phyloP scores from a whole-genome alignment of 2,113 vertebrate species.

The Phyllostomus hastatus region DNA sequence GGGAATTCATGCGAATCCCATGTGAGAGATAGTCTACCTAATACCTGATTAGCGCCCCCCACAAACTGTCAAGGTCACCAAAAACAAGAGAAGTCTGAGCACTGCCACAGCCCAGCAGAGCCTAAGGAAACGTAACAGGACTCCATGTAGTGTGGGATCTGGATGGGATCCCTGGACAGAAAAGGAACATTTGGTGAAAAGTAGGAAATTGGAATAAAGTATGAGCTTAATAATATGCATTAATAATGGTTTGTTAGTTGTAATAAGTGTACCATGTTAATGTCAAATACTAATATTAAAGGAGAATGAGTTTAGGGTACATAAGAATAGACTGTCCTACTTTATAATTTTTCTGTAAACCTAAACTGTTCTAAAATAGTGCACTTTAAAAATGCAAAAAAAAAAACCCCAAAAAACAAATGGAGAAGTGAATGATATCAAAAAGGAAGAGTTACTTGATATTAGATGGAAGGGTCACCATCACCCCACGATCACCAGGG shows the following conservation, averaged over 20 bases:
- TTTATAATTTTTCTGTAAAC: not conserved
- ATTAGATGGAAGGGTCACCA: not conserved
- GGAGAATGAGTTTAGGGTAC: rapidly evolving
- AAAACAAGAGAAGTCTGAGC: not conserved
- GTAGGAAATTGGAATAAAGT: not conserved
- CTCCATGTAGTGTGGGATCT: not conserved
- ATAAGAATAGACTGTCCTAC: not conserved
- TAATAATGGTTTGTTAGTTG: not conserved
- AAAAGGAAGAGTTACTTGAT: not conserved
- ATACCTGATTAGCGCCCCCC: no score
- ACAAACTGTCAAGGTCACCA: not conserved
- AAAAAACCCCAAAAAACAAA: not conserved
- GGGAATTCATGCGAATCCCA: not conserved
- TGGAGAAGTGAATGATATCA: not conserved
- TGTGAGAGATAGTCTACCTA: not conserved
- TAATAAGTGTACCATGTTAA: not conserved
- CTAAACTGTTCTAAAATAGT: not conserved
- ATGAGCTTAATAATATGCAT: not conserved
- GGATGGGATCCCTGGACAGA: not conserved
- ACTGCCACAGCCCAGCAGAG: not conserved
- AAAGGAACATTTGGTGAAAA: not conserved
- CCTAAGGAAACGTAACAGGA: not conserved
- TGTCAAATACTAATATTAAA: not conserved
- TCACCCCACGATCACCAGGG: not conserved
- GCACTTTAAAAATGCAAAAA: not conserved